Evolutionary conservation across 30 jellyfish, hydroid and myxozoan genomes (phyloP), one percentile per base, ranked within the genome.

Genomic region (Turritopsis rubra): DNA sequence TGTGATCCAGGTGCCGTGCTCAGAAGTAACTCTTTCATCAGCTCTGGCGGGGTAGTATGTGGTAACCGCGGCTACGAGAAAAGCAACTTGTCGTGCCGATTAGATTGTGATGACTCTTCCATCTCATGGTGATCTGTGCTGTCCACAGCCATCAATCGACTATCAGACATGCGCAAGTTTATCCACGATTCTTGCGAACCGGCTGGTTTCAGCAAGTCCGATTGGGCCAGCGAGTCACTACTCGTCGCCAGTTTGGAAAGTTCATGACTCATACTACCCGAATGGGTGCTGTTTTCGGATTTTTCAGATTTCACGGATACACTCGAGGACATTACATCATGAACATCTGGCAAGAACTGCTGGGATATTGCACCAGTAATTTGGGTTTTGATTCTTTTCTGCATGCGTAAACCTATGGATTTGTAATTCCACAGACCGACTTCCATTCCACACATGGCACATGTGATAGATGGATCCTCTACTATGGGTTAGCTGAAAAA

Each of bases 391-490:
- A 25, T 28, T 18, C 83, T 85, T 70, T 82, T 82, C 8, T 82
- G 82, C 0, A 25, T 13, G 0, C 88, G 88, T 20, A 30, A 21
- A 20, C 86, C 70, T 9, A 82, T 28, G 71, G 88, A 82, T 29
- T 82, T 82, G 73, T 53, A 94, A 74, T 94, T 89, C 99, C 99
- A 94, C 74, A 94, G 83, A 19, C 99, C 99, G 52, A 88, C 91
- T 76, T 94, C 96, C 65, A 79, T 86, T 1, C 87, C 85, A 85
- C 99, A 94, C 27, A 89, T 73, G 65, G 92, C 87, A 75, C 99
- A 94, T 28, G 68, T 28, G 28, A 94, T 84, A 53, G 99, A 86
- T 16, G 96, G 95, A 80, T 94, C 96, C 17, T 94, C 91, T 1
- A 86, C 89, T 16, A 87, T 76, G 5, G 87, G 81, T 27, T 86